A percentile compares a stretch with the other conserved stretches of the same genome.
These are phyloP conservation scores for Lontra canadensis DNA, from an alignment of 2,113 vertebrate species.

Conservation along the genomic window DNA sequence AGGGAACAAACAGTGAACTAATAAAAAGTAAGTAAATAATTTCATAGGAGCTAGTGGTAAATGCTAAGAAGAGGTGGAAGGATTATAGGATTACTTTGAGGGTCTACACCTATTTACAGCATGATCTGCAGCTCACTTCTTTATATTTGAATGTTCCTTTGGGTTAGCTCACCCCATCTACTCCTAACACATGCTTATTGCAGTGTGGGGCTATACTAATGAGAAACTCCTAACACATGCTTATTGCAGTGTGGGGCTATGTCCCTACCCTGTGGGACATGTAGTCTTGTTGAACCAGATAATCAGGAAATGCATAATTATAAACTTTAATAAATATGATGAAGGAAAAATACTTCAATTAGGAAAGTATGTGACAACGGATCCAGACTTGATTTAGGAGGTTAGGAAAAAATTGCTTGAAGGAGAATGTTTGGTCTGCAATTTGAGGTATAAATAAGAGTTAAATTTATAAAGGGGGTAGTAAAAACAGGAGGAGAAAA, in stretches of 20 bases:
- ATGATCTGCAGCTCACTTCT: not conserved
- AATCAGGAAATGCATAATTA: not conserved
- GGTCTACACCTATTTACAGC: not conserved
- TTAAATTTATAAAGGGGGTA: not conserved
- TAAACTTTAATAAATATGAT: constrained; percentile 2
- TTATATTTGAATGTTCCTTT: not conserved
- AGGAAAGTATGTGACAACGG: not conserved
- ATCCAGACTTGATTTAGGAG: not conserved
- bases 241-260: not conserved
- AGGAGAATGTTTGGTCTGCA: not conserved
- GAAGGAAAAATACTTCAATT: not conserved
- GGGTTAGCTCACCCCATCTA: not conserved
- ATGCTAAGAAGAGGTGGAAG: not conserved
- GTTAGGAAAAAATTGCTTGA: not conserved
- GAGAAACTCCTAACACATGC: too few species aligned
- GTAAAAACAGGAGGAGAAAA: not conserved
- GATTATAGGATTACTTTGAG: not conserved
- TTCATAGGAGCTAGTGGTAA: not conserved
- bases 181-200: not conserved
- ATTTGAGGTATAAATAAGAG: not conserved
- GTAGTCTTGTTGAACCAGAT: not conserved
- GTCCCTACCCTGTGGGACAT: not conserved
- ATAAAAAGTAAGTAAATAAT: not conserved
- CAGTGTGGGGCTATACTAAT: not conserved
- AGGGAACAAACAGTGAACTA: not conserved